Evolutionary conservation across 2,797 vertebrate genomes (phyloP).

Genomic region (Pipistrellus pipistrellus): DNA sequence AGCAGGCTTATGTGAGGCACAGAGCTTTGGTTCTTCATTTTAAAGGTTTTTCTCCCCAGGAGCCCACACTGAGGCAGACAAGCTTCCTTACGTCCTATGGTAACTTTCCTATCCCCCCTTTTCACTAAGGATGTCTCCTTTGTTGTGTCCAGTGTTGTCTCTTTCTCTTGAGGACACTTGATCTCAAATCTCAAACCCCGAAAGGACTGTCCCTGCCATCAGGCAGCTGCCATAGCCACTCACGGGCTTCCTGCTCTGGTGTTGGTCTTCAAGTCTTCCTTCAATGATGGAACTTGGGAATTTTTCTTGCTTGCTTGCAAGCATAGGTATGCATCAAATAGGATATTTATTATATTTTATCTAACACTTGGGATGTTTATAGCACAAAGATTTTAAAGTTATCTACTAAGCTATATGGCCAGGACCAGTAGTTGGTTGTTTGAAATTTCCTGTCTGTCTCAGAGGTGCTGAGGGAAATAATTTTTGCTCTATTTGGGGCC

Average conservation of each 20-base stretch:
- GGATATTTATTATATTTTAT: not conserved
- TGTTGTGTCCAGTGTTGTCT: not conserved
- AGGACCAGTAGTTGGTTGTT: not conserved
- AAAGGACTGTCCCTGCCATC: not conserved
- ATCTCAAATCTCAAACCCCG: not conserved
- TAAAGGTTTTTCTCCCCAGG: not conserved
- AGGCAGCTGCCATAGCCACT: not conserved
- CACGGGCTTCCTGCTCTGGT: not conserved
- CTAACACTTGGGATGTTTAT: not conserved
- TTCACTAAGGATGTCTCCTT: not conserved
- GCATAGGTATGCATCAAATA: not conserved
- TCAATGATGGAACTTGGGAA: not conserved
- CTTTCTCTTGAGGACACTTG: not conserved
- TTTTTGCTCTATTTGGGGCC: not conserved
- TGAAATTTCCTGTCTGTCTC: not conserved
- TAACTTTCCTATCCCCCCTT: not conserved
- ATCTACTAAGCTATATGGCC: not conserved
- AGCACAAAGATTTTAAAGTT: not conserved
- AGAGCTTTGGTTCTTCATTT: not conserved
- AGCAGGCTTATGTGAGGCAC: not conserved
- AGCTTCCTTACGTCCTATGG: not conserved
- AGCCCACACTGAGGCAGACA: not conserved
- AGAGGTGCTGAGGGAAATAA: not conserved
- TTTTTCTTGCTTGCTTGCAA: constrained; percentile 16
- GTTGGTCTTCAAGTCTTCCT: constrained; percentile 26